Conservation (phyloP, 1,140 invertebrate species). For the Diuraphis noxia region DNA sequence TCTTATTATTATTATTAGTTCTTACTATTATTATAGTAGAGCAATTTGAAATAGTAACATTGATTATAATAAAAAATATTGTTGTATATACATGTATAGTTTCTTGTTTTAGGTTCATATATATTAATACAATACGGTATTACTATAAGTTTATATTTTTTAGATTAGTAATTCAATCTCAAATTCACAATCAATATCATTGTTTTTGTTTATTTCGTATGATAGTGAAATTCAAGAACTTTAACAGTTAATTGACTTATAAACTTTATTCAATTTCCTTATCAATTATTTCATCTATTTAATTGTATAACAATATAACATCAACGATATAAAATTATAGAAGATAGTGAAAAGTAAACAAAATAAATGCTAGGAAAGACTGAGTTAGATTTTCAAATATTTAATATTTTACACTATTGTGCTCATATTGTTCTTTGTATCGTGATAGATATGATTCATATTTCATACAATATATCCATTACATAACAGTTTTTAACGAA, state of each 20-base stretch:
- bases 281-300: background rate
- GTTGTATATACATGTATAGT: background rate
- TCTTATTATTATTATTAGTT: too few species aligned
- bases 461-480: background rate
- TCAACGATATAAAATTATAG: background rate
- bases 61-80: background rate
- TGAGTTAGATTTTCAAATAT: background rate
- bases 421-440: background rate
- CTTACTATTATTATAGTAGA: too few species aligned
- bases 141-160: background rate
- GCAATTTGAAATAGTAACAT: background rate
- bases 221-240: background rate
- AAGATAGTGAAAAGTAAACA: background rate
- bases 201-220: background rate
- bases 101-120: background rate
- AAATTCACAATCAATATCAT: background rate
- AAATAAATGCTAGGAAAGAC: background rate
- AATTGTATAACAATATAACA: background rate
- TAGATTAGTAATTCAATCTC: background rate
- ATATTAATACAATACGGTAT: background rate
- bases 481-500: background rate
- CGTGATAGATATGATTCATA: background rate
- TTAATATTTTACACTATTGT: background rate
- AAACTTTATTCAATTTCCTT: background rate
- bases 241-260: background rate